phyloP scores from a whole-genome alignment of 1,140 invertebrate species.

The Charaxes varanes region DNA sequence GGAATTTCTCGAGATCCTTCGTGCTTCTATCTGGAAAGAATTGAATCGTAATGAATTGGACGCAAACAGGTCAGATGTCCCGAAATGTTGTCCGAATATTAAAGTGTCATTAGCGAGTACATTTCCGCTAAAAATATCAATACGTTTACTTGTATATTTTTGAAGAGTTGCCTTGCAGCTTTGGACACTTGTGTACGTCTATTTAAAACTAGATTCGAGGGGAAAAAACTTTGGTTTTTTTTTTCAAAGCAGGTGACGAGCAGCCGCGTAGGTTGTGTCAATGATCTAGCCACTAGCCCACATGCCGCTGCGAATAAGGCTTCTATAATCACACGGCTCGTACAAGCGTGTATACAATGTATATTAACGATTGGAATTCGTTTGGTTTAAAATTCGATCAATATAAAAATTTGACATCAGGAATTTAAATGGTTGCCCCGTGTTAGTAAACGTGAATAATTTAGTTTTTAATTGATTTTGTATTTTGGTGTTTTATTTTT shows the following conservation, averaged over 20 bases:
- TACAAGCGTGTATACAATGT: slow-evolving; percentile 35
- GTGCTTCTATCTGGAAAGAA: slow-evolving; percentile 55
- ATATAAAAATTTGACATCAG: background rate
- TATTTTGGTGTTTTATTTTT: too few relatives aligned
- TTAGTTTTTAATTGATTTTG: too few relatives aligned
- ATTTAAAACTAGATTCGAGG: slow-evolving; percentile 64
- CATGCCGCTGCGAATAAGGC: slow-evolving; percentile 67
- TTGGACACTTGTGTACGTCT: slow-evolving; percentile 30
- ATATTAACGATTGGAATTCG: slow-evolving; percentile 14
- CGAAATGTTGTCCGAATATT: slow-evolving; percentile 38
- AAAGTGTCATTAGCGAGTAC: slow-evolving; percentile 15
- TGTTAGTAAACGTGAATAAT: too few relatives aligned
- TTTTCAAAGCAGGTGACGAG: slow-evolving; percentile 67
- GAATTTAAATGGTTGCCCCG: too few relatives aligned
- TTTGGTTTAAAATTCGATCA: background rate
- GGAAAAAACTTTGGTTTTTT: slow-evolving; percentile 49
- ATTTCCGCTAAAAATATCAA: slow-evolving; percentile 26
- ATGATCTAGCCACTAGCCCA: slow-evolving; percentile 68
- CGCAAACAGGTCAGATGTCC: slow-evolving; percentile 7
- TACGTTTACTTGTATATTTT: slow-evolving; percentile 17
- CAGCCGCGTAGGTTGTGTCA: slow-evolving; percentile 67
- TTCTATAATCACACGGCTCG: slow-evolving; percentile 57
- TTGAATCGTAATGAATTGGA: slow-evolving; percentile 10
- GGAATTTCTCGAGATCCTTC: slow-evolving; percentile 66
- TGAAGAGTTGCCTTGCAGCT: slow-evolving; percentile 23